These are phyloP conservation scores for Lagopus leucura DNA, from an alignment of 2,113 vertebrate genomes.

Conservation along the genomic window DNA sequence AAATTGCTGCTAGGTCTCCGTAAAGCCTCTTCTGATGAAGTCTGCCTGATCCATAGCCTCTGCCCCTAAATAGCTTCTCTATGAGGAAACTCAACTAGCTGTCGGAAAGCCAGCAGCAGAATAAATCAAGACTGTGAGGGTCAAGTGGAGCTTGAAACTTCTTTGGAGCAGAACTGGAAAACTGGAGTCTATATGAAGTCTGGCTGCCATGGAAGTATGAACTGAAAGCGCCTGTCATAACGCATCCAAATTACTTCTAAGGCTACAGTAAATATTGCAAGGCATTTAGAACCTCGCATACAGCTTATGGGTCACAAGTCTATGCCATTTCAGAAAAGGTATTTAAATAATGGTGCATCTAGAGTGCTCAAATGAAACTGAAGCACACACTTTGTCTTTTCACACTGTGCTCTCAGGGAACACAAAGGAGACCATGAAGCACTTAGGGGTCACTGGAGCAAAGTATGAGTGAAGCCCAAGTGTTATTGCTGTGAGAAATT, in stretches of 20 bases:
- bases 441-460: not conserved
- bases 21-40: not conserved
- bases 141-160: not conserved
- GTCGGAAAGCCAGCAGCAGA: not conserved
- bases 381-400: not conserved
- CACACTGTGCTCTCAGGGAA: not conserved
- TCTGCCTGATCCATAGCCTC: not conserved
- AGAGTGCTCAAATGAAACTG: not conserved
- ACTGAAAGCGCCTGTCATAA: not conserved
- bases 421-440: not conserved
- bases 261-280: not conserved
- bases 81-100: not conserved
- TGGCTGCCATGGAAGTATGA: not conserved
- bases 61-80: not conserved
- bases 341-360: not conserved
- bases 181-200: not conserved
- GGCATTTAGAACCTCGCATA: not conserved
- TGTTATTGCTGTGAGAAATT: not conserved
- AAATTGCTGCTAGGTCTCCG: not conserved
- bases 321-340: not conserved
- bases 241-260: not conserved
- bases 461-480: not conserved
- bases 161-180: not conserved
- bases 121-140: not conserved
- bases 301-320: not conserved